Evolutionary conservation across 1,140 invertebrate species (phyloP).

Genomic region (Nephotettix cincticeps): DNA sequence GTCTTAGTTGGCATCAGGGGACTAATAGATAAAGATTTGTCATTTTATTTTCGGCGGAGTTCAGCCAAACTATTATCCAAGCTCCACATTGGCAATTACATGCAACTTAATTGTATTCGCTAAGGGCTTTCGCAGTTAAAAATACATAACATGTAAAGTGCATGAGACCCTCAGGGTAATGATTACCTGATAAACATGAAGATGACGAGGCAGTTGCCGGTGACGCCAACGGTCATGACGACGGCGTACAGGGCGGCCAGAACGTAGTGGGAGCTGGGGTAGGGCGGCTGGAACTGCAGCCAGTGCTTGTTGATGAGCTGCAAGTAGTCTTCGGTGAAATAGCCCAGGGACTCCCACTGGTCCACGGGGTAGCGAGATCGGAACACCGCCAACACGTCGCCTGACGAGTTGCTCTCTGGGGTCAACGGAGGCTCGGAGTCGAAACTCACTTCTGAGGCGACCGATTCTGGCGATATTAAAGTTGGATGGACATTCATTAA

Average conservation of each 20-base stretch:
- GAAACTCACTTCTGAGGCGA: background rate
- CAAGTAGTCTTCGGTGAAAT: conserved; percentile 57
- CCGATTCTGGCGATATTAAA: background rate
- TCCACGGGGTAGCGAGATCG: conserved; percentile 51
- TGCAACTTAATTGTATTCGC: too few species aligned
- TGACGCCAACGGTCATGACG: conserved; percentile 58
- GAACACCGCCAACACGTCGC: conserved; percentile 39
- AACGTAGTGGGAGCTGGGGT: conserved; percentile 52
- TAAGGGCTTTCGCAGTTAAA: too few species aligned
- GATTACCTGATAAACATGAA: conserved; percentile 58
- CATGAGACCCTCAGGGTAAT: too few species aligned
- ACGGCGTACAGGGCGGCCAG: conserved; percentile 59
- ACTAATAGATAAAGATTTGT: too few species aligned
- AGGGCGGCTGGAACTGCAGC: conserved; percentile 61
- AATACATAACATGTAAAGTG: too few species aligned
- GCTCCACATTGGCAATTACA: too few species aligned
- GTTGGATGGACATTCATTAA: background rate
- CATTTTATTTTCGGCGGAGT: too few species aligned
- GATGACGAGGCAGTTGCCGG: conserved; percentile 64
- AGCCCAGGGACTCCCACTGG: conserved; percentile 52
- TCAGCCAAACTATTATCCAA: too few species aligned
- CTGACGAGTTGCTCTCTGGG: too few species aligned
- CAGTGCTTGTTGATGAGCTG: conserved; percentile 63
- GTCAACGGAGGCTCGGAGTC: too few species aligned
- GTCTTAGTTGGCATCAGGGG: too few species aligned